Conservation (phyloP, 2,797 vertebrate genomes). For the Sebastes umbrosus region DNA sequence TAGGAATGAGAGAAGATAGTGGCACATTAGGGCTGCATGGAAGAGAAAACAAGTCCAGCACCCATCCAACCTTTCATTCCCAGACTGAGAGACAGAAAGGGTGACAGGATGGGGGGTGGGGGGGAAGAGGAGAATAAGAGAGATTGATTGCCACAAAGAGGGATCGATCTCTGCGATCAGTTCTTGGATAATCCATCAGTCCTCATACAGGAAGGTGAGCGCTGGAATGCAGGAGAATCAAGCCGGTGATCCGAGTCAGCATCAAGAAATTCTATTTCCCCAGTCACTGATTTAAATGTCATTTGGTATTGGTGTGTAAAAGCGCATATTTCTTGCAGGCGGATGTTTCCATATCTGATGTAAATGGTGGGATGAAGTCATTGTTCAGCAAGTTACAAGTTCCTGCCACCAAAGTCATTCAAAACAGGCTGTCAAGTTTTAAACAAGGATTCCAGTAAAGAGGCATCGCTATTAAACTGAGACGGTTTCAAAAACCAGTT, state of each 20-base stretch:
- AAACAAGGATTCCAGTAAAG: neutral
- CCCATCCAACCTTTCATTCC: neutral
- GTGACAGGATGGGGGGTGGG: neutral
- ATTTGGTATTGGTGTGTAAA: neutral
- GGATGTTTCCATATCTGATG: neutral
- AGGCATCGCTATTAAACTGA: neutral
- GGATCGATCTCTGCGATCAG: constrained; percentile 58
- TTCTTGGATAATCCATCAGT: constrained; percentile 51
- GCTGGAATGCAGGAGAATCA: neutral
- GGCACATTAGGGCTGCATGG: neutral
- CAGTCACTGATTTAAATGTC: neutral
- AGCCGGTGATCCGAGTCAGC: neutral
- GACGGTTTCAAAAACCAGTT: neutral
- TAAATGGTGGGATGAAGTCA: neutral
- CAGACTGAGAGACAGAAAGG: neutral
- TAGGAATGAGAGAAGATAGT: neutral
- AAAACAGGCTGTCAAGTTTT: neutral
- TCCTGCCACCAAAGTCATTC: neutral
- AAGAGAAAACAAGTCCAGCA: neutral
- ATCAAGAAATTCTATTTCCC: neutral
- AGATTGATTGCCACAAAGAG: constrained; percentile 18
- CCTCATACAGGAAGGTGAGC: constrained; percentile 2
- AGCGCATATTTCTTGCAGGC: neutral
- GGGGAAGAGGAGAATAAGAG: neutral
- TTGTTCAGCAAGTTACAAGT: neutral